Base-by-base conservation (phyloP, 1,140 invertebrate genomes). In the Drosophila rufa region DNA sequence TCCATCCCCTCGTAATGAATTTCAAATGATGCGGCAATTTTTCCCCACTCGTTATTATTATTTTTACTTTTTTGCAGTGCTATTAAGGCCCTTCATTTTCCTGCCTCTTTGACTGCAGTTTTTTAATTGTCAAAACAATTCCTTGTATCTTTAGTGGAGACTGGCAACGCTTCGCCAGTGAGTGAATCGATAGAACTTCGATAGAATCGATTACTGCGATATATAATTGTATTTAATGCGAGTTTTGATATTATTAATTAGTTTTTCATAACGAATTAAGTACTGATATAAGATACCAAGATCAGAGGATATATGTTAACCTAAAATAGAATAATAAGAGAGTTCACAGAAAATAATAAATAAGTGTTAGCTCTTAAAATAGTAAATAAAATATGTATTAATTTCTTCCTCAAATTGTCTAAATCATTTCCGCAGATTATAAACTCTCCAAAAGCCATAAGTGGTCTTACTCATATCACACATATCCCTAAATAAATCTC, bases 21-120 rank as follows among this genome's bases (percentile, higher is more conserved):
- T 82, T 76, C 79, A 91, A 91, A 90, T 90, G 85, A 90, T 90
- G 67, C 69, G 75, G 85, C 85, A 90, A 82, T 58, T 79, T 90
- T 85, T 82, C 57, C 47, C 33, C 43, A 36, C 61, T 66, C 33
- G 5, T 59, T 48, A 45, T 40, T 43, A 11, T 67, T 45, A 62
- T 38, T 58, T 78, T 50, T 50, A 38, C 27, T 67, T 78, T 87
- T 83, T 48, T 75, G 70, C 76, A 83, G 70, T 64, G 75, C 75
- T 42, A 77, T 80, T 74, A 67, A 22, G 68, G 51, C 48, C 46
- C 71, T 74, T 68, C 66, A 84, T 84, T 75, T 84, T 68, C 80
- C 80, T 87, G 84, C 71, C 56, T 77, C 57, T 70, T 61, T 53
- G 59, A 33, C 56, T 65, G 45, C 57, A 70, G 65, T 68, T 80